These are phyloP conservation scores for Agapetus fuscipes DNA, from an alignment of 2,888 invertebrate genomes.

Conservation along the genomic window DNA sequence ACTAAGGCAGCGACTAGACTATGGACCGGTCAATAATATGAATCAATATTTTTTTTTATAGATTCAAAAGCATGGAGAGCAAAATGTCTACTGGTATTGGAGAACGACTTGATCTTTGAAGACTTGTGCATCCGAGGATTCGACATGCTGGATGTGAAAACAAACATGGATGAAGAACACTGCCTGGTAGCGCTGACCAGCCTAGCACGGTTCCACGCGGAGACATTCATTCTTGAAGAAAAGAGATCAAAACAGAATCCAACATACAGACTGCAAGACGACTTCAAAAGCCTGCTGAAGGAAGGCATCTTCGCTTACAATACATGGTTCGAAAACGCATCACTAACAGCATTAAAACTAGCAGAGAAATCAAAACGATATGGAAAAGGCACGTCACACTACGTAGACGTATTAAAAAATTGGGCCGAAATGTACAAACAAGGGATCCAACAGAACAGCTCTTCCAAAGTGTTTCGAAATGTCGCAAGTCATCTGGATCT, in stretches of 20 bases:
- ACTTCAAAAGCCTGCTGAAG: slow-evolving; percentile 9
- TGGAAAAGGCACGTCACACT: slow-evolving; percentile 11
- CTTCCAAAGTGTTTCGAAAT: slow-evolving; percentile 18
- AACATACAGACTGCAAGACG: slow-evolving; percentile 6
- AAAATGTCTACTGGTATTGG: slow-evolving; percentile 32
- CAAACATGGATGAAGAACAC: slow-evolving; percentile 7
- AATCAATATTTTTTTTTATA: slow-evolving; percentile 6
- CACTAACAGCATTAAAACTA: slow-evolving; percentile 8
- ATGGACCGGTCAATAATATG: slow-evolving; percentile 21
- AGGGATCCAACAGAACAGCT: slow-evolving; percentile 3
- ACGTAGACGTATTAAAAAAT: slow-evolving; percentile 6
- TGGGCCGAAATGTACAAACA: slow-evolving; percentile 5
- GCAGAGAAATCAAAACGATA: slow-evolving; percentile 13
- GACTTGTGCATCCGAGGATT: slow-evolving; percentile 28
- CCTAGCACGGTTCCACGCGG: slow-evolving; percentile 17
- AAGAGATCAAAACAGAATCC: slow-evolving; percentile 2
- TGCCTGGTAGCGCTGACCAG: slow-evolving; percentile 7
- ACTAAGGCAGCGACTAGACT: too few species aligned
- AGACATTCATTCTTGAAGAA: slow-evolving; percentile 16
- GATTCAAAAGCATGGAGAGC: slow-evolving; percentile 24
- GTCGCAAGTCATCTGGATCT: slow-evolving; percentile 24
- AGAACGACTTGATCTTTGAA: slow-evolving; percentile 34
- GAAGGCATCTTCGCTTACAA: slow-evolving; percentile 8
- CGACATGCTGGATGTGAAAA: slow-evolving; percentile 10
- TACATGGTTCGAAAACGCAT: slow-evolving; percentile 8